A percentile compares a stretch with the other conserved stretches of the same genome.
These are phyloP conservation scores for Apamea epomidion DNA, from an alignment of 2,888 invertebrate species.

Conservation along the genomic window DNA sequence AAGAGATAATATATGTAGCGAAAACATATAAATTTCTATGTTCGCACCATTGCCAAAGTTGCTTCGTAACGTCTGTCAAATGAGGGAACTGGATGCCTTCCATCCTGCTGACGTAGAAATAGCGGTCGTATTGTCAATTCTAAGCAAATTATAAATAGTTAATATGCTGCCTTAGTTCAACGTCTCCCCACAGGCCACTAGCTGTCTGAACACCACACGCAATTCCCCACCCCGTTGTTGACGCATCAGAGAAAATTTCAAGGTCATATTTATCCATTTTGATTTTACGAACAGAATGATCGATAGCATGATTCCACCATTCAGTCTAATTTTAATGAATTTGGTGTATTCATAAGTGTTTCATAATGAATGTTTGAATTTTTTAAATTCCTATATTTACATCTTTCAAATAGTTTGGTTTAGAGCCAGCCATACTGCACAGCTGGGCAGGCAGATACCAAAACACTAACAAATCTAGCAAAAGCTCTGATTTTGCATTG, in stretches of 20 bases:
- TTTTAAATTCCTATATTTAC: background rate
- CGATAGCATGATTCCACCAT: background rate
- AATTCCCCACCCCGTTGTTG: conserved; percentile 23
- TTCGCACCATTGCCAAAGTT: conserved; percentile 34
- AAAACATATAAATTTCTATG: conserved; percentile 4
- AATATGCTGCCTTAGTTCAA: too few species aligned
- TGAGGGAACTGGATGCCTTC: too few species aligned
- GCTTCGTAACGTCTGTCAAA: background rate
- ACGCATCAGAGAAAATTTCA: background rate
- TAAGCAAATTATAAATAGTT: too few species aligned
- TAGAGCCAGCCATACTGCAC: conserved; percentile 6
- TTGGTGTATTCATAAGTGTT: background rate
- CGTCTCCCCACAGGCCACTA: conserved; percentile 19
- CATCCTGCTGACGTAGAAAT: conserved; percentile 36
- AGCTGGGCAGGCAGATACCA: conserved; percentile 9
- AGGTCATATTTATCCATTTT: conserved; percentile 14
- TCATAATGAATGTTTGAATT: background rate
- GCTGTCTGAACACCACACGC: conserved; percentile 10
- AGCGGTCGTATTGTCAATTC: conserved; percentile 49
- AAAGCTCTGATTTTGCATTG: conserved; percentile 5
- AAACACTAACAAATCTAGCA: conserved; percentile 10
- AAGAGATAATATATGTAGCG: conserved; percentile 41
- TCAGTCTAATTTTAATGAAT: background rate
- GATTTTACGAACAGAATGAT: conserved; percentile 2
- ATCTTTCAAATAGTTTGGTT: too few species aligned